These are phyloP conservation scores for Epizoanthus scotinus DNA, from an alignment of 92 coral and sea anemone genomes.

Conservation along the genomic window DNA sequence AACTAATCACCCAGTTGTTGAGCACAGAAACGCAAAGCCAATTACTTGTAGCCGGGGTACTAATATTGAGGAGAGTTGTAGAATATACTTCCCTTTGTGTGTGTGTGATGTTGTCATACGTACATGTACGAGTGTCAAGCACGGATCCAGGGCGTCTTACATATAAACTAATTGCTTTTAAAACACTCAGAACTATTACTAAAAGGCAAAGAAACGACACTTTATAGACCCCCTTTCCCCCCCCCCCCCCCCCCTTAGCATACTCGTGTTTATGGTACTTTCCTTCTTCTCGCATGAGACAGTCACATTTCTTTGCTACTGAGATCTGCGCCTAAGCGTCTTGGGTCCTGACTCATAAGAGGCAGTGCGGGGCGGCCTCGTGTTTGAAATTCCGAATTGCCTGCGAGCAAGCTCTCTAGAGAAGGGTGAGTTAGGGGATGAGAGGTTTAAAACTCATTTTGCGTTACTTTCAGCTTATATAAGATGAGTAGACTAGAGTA, in stretches of 20 bases:
- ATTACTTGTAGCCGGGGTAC: too few relatives aligned
- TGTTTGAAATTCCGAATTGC: too few relatives aligned
- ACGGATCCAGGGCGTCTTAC: too few relatives aligned
- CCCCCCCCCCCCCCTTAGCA: too few relatives aligned
- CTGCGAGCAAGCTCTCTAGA: too few relatives aligned
- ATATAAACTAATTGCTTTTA: constrained; percentile 8
- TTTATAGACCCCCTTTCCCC: too few relatives aligned
- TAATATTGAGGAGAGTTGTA: constrained; percentile 15
- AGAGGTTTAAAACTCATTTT: constrained; percentile 12
- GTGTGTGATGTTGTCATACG: constrained; percentile 10
- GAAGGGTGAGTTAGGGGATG: too few relatives aligned
- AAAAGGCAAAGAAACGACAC: constrained; percentile 3
- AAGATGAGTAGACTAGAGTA: too few relatives aligned
- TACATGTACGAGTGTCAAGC: constrained; percentile 12
- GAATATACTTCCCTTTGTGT: constrained; percentile 2
- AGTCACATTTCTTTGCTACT: constrained; percentile 18
- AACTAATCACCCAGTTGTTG: constrained; percentile 6
- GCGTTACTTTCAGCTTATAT: too few relatives aligned
- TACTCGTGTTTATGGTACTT: too few relatives aligned
- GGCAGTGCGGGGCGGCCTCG: constrained; percentile 1
- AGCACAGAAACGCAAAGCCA: constrained; percentile 20
- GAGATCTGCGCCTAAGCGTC: constrained; percentile 10
- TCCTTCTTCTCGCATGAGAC: too few relatives aligned
- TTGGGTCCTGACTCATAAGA: constrained; percentile 9
- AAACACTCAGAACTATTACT: constrained; percentile 7